Conservation (phyloP, 2,113 vertebrate genomes). For the Antechinus flavipes region DNA sequence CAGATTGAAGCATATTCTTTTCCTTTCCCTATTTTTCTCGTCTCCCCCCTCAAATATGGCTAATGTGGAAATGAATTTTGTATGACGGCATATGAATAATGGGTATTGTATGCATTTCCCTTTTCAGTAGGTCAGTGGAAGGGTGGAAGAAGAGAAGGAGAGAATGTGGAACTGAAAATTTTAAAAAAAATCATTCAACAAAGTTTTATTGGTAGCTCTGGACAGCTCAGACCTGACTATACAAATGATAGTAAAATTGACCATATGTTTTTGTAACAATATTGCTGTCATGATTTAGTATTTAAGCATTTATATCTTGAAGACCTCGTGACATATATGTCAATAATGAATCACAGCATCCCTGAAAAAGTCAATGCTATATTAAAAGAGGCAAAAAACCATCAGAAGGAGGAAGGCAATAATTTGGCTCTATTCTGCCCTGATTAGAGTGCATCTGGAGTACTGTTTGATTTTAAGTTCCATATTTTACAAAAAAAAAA, state of each 20-base stretch:
- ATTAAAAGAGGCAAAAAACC: not conserved
- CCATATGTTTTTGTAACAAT: conserved; percentile 43
- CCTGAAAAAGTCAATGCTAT: not conserved
- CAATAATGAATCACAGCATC: not conserved
- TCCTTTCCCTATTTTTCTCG: not conserved
- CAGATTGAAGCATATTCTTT: not conserved
- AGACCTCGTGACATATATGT: not conserved
- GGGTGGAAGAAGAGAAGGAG: not conserved
- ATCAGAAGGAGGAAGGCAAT: not conserved
- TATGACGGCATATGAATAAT: not conserved
- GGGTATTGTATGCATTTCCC: not conserved
- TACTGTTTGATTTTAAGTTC: not conserved
- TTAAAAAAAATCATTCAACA: not conserved
- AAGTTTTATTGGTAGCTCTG: not conserved
- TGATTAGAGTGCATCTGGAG: not conserved
- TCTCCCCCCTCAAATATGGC: not conserved
- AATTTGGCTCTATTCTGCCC: not conserved
- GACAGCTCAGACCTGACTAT: not conserved
- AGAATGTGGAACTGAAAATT: not conserved
- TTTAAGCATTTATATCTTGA: conserved; percentile 37
- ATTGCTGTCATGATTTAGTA: not conserved
- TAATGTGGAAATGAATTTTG: not conserved
- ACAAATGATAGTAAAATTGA: conserved; percentile 35
- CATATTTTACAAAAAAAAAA: not conserved
- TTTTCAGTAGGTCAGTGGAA: not conserved